Base-by-base conservation (phyloP, 2,797 vertebrate species). In the Malacoctenus gilli region DNA sequence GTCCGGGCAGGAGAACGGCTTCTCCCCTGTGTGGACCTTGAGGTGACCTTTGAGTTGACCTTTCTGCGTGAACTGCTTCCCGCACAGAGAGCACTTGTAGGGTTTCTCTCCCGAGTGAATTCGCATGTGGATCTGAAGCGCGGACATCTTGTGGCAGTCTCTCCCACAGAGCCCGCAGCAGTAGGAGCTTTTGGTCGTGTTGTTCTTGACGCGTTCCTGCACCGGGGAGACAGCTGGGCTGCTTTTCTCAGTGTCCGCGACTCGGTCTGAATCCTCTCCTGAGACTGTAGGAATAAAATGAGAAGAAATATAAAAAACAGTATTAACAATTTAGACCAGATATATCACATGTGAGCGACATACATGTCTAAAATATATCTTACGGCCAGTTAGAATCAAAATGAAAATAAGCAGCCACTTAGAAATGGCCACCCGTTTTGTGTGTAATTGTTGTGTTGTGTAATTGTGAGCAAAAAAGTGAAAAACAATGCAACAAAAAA, bases 61-160 rank as follows among this genome's bases (percentile, higher is more conserved):
- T 41, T 87, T 89, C 70, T 91, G 89, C 13, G 88, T 89, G 63
- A 91, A 91, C 82, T 89, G 86, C 64, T 91, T 90, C 13, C 85
- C 87, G 0, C 88, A 91, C 21, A 89, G 25, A 9, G 31, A 19
- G 86, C 93, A 96, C 55, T 94, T 93, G 74, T 93, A 96, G 11
- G 95, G 95, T 79, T 95, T 96, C 85, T 96, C 94, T 47, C 94
- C 94, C 3, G 95, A 95, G 84, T 96, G 94, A 75, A 89, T 90
- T 4, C 88, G 73, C 89, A 90, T 90, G 75, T 90, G 89, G 19
- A 89, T 87, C 64, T 89, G 88, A 16, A 90, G 83, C 0, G 89
- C 89, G 0, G 89, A 90, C 84, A 89, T 87, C 80, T 90, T 90
- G 61, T 86, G 88, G 28, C 89, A 90, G 83, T 89, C 88, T 61